A percentile compares a stretch with the other conserved stretches of the same genome.
Evolutionary conservation across 1,140 invertebrate genomes (phyloP).

Genomic region (Monochamus saltuarius): DNA sequence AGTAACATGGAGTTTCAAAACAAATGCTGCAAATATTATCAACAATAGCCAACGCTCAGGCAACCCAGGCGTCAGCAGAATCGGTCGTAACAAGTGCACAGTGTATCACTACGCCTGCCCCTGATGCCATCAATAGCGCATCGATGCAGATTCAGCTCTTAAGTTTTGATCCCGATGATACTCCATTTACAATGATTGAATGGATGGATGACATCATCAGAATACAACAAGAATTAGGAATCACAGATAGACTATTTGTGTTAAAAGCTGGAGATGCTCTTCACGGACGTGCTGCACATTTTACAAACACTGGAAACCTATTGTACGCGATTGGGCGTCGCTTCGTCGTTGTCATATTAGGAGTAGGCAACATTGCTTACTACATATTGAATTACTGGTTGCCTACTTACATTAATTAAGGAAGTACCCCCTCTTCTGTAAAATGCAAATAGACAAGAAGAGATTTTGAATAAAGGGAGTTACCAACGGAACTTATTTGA

Average conservation of each 20-base stretch:
- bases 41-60: no score
- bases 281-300: not conserved
- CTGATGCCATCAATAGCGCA: constrained; percentile 1
- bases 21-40: no score
- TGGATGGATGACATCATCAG: constrained; percentile 9
- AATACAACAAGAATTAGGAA: not conserved
- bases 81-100: no score
- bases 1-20: no score
- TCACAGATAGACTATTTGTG: not conserved
- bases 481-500: no score
- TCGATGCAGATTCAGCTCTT: not conserved
- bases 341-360: not conserved
- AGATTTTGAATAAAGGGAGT: no score
- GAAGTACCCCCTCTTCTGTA: no score
- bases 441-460: no score
- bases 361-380: no score
- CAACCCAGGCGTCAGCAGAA: no score
- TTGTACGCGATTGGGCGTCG: not conserved
- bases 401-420: no score
- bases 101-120: not conserved
- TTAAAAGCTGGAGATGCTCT: constrained; percentile 1
- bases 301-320: constrained; percentile 2
- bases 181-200: constrained; percentile 8
- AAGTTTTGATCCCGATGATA: constrained; percentile 13
- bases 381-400: no score